Evolutionary conservation across 2,113 vertebrate genomes (phyloP).

Genomic region (Urocitellus parryii): DNA sequence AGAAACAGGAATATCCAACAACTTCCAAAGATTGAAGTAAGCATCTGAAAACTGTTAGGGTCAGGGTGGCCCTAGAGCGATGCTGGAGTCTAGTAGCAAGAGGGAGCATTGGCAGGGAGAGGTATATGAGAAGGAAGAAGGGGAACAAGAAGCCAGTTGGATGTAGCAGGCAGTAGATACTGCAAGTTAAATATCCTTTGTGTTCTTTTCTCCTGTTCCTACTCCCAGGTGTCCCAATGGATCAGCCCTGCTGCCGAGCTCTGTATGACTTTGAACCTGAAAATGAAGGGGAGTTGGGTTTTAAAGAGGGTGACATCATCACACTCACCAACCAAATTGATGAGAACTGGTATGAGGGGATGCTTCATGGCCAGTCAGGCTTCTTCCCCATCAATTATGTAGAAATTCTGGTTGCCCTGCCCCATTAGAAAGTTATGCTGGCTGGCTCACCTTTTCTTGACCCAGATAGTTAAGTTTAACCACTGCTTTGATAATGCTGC

Average conservation of each 20-base stretch:
- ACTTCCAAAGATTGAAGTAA: neutral
- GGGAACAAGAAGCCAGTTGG: neutral
- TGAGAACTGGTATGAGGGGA: constrained; percentile 99
- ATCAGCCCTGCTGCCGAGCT: constrained; percentile 97
- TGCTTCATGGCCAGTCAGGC: constrained; percentile 97
- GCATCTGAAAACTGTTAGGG: neutral
- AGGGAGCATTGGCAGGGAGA: neutral
- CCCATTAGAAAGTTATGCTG: constrained; percentile 91
- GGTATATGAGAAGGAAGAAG: neutral
- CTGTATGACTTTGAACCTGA: constrained; percentile 99
- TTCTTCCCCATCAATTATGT: constrained; percentile 99
- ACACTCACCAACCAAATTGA: constrained; percentile 99
- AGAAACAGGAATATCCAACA: neutral
- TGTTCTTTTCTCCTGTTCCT: constrained; percentile 76
- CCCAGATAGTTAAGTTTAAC: constrained; percentile 84
- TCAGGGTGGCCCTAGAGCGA: neutral
- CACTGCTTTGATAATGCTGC: constrained; percentile 91
- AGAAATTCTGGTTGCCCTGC: constrained; percentile 97
- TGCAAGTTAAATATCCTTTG: neutral
- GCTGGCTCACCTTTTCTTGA: constrained; percentile 80
- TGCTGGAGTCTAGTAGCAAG: neutral
- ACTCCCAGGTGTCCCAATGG: constrained; percentile 91
- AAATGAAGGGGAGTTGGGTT: constrained; percentile 98
- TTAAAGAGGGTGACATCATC: constrained; percentile 99
- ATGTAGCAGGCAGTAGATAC: accelerated